These are phyloP conservation scores for Horisme vitalbata DNA, from an alignment of 2,888 invertebrate genomes.

Conservation along the genomic window DNA sequence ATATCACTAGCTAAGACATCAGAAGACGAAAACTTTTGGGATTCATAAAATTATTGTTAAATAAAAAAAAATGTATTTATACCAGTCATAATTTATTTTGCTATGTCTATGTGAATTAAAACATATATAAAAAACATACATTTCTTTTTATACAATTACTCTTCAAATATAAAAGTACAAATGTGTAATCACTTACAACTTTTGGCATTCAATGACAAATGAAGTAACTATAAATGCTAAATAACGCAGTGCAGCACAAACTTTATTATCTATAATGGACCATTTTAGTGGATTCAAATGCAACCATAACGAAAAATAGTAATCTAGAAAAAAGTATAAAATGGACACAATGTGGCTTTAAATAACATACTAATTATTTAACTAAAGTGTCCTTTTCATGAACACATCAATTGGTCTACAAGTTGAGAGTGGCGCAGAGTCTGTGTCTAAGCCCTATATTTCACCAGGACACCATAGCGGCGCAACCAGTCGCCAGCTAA, in stretches of 20 bases:
- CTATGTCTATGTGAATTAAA: constrained; percentile 38
- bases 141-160: constrained; percentile 50
- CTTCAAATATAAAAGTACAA: constrained; percentile 78
- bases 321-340: constrained; percentile 26
- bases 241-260: constrained; percentile 45
- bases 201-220: constrained; percentile 40
- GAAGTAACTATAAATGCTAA: constrained; percentile 62
- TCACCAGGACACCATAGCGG: no score
- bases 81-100: constrained; percentile 65
- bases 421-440: no score
- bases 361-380: no score
- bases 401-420: no score
- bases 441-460: no score
- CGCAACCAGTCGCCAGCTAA: no score
- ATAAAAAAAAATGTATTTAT: constrained; percentile 14
- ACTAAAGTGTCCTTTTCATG: no score
- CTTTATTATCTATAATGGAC: constrained; percentile 50
- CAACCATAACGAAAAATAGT: constrained; percentile 18
- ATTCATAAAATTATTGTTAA: constrained; percentile 39
- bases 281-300: constrained; percentile 30
- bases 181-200: constrained; percentile 49
- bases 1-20: constrained; percentile 58
- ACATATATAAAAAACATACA: constrained; percentile 51
- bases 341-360: not conserved
- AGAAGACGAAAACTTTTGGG: constrained; percentile 69